Evolutionary conservation across 2,113 vertebrate species (phyloP), one percentile per base, ranked within the genome.

Genomic region (Clupea harengus): DNA sequence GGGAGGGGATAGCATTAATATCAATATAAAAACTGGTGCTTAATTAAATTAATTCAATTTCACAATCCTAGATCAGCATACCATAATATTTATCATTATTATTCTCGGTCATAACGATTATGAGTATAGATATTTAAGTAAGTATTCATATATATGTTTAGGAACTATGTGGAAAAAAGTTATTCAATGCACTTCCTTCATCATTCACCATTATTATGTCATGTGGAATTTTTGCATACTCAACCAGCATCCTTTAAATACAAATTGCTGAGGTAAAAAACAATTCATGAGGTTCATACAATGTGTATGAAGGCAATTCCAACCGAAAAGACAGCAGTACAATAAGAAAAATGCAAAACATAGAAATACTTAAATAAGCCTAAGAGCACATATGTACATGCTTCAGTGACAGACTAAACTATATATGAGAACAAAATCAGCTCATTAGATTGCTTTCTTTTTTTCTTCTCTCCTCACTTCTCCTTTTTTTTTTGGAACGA

Each of bases 11-110:
- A 85, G 89, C 85, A 84, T 91, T 86, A 86, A 49, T 84, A 80
- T 82, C 83, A 45, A 46, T 89, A 91, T 92, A 88, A 90, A 92
- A 91, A 92, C 90, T 88, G 78, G 82, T 86, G 89, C 90, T 93
- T 92, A 90, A 93, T 94, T 95, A 91, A 95, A 95, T 95, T 94
- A 88, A 93, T 90, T 93, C 85, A 91, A 89, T 89, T 91, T 91
- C 91, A 93, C 92, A 94, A 94, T 92, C 90, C 91, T 94, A 94
- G 94, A 94, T 93, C 92, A 93, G 92, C 93, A 95, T 94, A 95
- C 93, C 93, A 60, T 93, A 91, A 90, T 92, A 93, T 81, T 92
- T 87, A 91, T 90, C 88, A 90, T 93, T 92, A 94, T 94, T 92
- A 86, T 89, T 92, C 89, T 89, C 90, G 90, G 54, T 93, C 85